Evolutionary conservation across 1,140 invertebrate species (phyloP).

Genomic region (Callitettix versicolor): DNA sequence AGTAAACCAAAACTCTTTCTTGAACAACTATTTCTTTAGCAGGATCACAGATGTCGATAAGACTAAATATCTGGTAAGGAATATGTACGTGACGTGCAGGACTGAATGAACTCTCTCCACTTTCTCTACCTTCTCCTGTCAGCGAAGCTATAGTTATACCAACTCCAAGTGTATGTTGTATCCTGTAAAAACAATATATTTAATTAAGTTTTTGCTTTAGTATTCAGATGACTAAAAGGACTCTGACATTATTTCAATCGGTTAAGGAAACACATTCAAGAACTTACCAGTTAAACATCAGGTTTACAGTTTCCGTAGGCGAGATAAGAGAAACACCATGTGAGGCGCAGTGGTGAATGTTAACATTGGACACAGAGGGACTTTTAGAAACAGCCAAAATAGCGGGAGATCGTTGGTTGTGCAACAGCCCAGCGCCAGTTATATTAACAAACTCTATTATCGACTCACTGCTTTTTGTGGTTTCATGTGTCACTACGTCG

Average conservation of each 20-base stretch:
- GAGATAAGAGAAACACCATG: slow-evolving; percentile 89
- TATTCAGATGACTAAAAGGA: no score
- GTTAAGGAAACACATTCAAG: not conserved
- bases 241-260: no score
- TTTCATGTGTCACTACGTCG: slow-evolving; percentile 64
- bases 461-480: slow-evolving; percentile 55
- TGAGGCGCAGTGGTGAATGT: slow-evolving; percentile 72
- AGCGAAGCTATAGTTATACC: slow-evolving; percentile 82
- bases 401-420: slow-evolving; percentile 89
- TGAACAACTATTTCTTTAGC: slow-evolving; percentile 83
- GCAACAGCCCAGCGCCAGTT: slow-evolving; percentile 88
- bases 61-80: slow-evolving; percentile 88
- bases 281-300: slow-evolving; percentile 37
- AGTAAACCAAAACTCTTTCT: slow-evolving; percentile 86
- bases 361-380: slow-evolving; percentile 71
- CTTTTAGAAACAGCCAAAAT: slow-evolving; percentile 79
- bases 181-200: slow-evolving; percentile 34
- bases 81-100: slow-evolving; percentile 75
- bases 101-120: slow-evolving; percentile 73
- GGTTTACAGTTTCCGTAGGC: slow-evolving; percentile 53
- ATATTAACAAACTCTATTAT: slow-evolving; percentile 76
- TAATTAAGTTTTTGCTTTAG: no score
- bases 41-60: slow-evolving; percentile 93
- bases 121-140: slow-evolving; percentile 84
- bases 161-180: slow-evolving; percentile 76